Conservation (phyloP, 2,797 vertebrate species). For the Chloroceryle amazona region DNA sequence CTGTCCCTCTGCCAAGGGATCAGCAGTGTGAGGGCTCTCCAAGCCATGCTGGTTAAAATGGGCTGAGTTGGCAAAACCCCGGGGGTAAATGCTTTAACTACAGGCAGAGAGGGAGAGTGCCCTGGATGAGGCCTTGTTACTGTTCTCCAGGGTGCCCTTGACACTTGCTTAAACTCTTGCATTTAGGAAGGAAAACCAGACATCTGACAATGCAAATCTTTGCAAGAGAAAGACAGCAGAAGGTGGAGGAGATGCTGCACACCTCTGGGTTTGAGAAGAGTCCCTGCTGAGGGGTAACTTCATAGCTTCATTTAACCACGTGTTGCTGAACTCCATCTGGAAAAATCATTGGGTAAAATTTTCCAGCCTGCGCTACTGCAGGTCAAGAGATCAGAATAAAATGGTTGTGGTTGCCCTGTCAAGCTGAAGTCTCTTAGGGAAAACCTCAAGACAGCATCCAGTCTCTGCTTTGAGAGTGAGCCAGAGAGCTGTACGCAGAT, state of each 20-base stretch:
- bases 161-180: background rate
- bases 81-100: background rate
- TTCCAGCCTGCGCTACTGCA: background rate
- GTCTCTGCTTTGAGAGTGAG: background rate
- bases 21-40: background rate
- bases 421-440: background rate
- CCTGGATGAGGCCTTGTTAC: background rate
- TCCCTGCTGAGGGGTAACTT: background rate
- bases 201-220: background rate
- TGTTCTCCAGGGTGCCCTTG: background rate
- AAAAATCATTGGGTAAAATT: background rate
- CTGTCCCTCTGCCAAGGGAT: background rate
- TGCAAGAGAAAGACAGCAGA: background rate
- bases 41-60: rapidly evolving
- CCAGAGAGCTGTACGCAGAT: background rate
- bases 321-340: background rate
- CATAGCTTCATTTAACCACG: background rate
- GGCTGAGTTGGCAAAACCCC: background rate
- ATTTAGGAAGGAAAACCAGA: background rate
- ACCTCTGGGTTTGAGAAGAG: background rate
- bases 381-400: background rate
- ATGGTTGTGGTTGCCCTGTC: background rate
- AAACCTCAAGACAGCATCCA: background rate
- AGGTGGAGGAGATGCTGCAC: background rate
- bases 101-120: background rate